These are phyloP conservation scores for Drosophila picticornis DNA, from an alignment of 2,888 invertebrate species.

Conservation along the genomic window DNA sequence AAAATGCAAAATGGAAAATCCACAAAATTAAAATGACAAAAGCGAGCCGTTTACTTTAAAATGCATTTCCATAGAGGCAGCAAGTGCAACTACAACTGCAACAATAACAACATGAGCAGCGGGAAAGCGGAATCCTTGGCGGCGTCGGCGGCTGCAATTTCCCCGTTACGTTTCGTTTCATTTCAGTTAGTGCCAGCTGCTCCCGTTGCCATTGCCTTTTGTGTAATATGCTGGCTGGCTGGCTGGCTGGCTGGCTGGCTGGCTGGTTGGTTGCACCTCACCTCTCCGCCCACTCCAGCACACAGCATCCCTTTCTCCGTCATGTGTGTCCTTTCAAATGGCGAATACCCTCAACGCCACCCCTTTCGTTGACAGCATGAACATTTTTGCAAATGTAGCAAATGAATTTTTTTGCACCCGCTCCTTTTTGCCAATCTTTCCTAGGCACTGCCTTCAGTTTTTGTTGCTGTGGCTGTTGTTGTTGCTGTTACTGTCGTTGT, in stretches of 20 bases:
- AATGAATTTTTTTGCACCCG: constrained; percentile 76
- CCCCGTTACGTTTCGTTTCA: constrained; percentile 80
- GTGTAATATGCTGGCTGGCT: constrained; percentile 57
- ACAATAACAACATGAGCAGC: neutral
- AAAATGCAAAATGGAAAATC: constrained; percentile 77
- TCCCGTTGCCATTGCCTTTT: constrained; percentile 65
- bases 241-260: neutral
- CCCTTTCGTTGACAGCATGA: constrained; percentile 56
- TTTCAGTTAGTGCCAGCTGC: constrained; percentile 80
- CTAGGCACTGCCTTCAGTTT: constrained; percentile 24
- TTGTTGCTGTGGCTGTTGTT: constrained; percentile 16
- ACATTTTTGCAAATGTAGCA: constrained; percentile 80
- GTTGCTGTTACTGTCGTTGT: constrained; percentile 13
- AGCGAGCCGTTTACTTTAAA: constrained; percentile 77
- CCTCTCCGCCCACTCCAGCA: neutral
- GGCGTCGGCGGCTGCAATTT: constrained; percentile 66
- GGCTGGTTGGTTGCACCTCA: constrained; percentile 13
- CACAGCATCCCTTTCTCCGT: neutral
- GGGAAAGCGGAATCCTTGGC: constrained; percentile 13
- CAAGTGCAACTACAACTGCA: constrained; percentile 1
- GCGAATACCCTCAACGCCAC: constrained; percentile 14
- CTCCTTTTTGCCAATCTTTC: constrained; percentile 52
- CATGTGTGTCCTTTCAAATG: constrained; percentile 62
- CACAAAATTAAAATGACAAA: constrained; percentile 82
- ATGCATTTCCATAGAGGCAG: constrained; percentile 69